Conservation (phyloP, 2,113 vertebrate genomes). For the Capreolus pygargus region DNA sequence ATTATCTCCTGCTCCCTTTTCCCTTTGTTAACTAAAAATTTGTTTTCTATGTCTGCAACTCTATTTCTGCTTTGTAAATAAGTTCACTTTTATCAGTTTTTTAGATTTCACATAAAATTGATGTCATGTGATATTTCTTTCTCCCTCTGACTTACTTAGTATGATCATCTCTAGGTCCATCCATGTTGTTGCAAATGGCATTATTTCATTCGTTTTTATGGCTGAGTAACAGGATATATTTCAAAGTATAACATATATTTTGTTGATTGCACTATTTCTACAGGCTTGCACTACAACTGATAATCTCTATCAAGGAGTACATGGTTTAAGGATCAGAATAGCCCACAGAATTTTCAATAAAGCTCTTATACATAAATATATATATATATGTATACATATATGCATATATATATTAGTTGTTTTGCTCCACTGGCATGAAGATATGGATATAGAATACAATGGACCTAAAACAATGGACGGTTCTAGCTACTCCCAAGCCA, state of each 20-base stretch:
- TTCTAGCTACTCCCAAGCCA: not conserved
- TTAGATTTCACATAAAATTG: not conserved
- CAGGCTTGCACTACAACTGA: not conserved
- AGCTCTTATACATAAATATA: not conserved
- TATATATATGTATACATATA: not conserved
- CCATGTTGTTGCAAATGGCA: not conserved
- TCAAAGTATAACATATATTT: not conserved
- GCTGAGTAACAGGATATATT: not conserved
- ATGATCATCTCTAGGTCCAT: not conserved
- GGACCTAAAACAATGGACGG: not conserved
- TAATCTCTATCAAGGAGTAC: not conserved
- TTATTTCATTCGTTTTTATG: not conserved
- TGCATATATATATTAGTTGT: not conserved
- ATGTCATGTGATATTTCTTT: not conserved
- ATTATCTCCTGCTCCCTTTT: not conserved
- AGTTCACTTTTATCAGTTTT: not conserved
- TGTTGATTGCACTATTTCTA: not conserved
- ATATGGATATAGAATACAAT: not conserved
- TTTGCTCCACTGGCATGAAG: not conserved
- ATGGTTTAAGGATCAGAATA: not conserved
- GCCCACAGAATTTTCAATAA: not conserved
- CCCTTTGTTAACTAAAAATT: not conserved
- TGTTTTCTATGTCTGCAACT: not conserved
- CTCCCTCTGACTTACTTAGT: not conserved
- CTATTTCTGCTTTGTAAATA: not conserved